Percentiles rank a stretch among this genome's conserved stretches.
Conservation (phyloP, 2,888 invertebrate species). For the Flexamia atlantica region DNA sequence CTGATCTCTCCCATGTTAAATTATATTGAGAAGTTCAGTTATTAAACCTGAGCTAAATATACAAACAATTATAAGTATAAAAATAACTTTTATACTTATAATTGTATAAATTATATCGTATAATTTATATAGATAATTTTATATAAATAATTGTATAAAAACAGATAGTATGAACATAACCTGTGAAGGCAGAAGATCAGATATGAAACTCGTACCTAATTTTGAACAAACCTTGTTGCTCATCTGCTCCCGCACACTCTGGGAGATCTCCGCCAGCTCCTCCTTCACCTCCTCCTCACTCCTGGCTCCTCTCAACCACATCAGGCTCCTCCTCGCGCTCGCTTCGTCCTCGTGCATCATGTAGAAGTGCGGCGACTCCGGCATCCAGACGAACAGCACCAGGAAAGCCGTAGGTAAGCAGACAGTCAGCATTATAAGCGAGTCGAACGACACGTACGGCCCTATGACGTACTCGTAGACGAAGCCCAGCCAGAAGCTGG, state of each 20-base stretch:
- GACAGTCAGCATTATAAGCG: conserved; percentile 26
- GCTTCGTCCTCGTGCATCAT: conserved; percentile 29
- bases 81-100: no score
- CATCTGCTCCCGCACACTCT: conserved; percentile 62
- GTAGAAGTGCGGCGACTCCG: conserved; percentile 43
- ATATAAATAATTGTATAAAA: no score
- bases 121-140: no score
- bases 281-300: conserved; percentile 4
- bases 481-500: conserved; percentile 44
- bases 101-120: no score
- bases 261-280: conserved; percentile 50
- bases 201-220: no score
- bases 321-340: background rate
- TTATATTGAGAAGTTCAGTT: no score
- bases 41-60: no score
- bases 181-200: no score
- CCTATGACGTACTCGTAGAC: conserved; percentile 57
- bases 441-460: conserved; percentile 28
- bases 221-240: no score
- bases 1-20: no score
- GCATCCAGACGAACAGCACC: conserved; percentile 1
- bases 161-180: no score
- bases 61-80: no score
- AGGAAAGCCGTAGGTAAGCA: conserved; percentile 35
- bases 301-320: conserved; percentile 2